A percentile compares a stretch with the other conserved stretches of the same genome.
Evolutionary conservation across 1,140 invertebrate genomes (phyloP).

Genomic region (Cydia splendana): DNA sequence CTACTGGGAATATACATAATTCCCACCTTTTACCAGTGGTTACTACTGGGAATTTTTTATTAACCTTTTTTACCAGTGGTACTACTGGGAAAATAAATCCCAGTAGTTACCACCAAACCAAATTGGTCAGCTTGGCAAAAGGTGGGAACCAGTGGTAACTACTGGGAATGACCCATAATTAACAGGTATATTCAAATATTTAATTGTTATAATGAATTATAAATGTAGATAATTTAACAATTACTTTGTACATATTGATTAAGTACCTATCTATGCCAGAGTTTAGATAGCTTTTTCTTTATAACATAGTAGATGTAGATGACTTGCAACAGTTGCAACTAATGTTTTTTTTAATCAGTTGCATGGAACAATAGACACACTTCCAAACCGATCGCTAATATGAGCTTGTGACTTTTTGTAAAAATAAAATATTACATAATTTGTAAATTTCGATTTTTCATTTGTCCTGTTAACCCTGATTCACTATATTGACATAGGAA

Average conservation of each 20-base stretch:
- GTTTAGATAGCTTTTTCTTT: not conserved
- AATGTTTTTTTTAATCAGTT: not conserved
- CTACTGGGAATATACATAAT: no score
- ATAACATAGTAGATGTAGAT: not conserved
- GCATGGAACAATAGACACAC: not conserved
- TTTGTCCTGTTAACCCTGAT: not conserved
- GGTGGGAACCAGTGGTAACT: no score
- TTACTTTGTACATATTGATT: not conserved
- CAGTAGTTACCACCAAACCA: no score
- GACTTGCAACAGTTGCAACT: not conserved
- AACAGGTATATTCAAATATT: no score
- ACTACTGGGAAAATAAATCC: no score
- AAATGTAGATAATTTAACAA: not conserved
- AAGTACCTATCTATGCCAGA: not conserved
- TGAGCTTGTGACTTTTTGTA: slow-evolving; percentile 13
- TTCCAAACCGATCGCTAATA: not conserved
- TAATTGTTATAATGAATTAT: not conserved
- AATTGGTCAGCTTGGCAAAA: no score
- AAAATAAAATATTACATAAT: not conserved
- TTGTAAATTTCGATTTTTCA: not conserved
- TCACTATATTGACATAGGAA: not conserved
- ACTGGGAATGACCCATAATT: no score
- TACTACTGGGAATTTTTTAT: no score
- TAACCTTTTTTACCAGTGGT: no score
- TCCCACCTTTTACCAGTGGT: no score